Conservation (phyloP, 2,797 vertebrate species). For the Myoxocephalus aenaeus region DNA sequence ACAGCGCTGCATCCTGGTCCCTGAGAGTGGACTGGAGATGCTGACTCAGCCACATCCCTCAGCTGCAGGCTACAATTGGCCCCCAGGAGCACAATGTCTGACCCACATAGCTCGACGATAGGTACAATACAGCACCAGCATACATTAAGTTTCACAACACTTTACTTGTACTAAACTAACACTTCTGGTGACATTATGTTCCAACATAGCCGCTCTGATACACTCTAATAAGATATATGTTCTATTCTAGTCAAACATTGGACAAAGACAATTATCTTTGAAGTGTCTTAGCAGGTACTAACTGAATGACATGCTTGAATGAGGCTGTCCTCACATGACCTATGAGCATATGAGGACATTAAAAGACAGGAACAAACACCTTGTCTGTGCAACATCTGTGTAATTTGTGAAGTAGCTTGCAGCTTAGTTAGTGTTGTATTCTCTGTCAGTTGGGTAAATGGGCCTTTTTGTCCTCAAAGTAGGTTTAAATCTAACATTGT, state of each 20-base stretch:
- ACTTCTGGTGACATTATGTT: slow-evolving; percentile 37
- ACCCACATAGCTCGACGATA: slow-evolving; percentile 76
- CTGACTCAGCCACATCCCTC: slow-evolving; percentile 81
- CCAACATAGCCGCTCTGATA: slow-evolving; percentile 8
- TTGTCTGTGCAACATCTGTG: slow-evolving; percentile 54
- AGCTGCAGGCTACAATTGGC: slow-evolving; percentile 79
- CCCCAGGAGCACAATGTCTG: slow-evolving; percentile 79
- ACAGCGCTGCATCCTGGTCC: slow-evolving; percentile 75
- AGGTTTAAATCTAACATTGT: slow-evolving; percentile 50
- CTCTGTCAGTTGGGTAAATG: slow-evolving; percentile 44
- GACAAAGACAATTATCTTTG: slow-evolving; percentile 7
- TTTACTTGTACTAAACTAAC: slow-evolving; percentile 58
- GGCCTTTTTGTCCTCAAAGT: slow-evolving; percentile 54
- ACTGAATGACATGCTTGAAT: slow-evolving; percentile 13
- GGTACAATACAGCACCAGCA: slow-evolving; percentile 51
- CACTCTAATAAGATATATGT: background rate
- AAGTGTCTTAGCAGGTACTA: background rate
- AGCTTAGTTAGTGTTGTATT: slow-evolving; percentile 28
- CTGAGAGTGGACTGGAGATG: slow-evolving; percentile 74
- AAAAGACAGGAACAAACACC: slow-evolving; percentile 41
- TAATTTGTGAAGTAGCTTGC: slow-evolving; percentile 52
- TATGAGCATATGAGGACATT: slow-evolving; percentile 27
- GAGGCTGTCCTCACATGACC: slow-evolving; percentile 49
- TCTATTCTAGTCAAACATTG: background rate
- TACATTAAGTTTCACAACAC: slow-evolving; percentile 65